Conservation (phyloP, 2,113 vertebrate genomes). For the Ammodytes dubius region DNA sequence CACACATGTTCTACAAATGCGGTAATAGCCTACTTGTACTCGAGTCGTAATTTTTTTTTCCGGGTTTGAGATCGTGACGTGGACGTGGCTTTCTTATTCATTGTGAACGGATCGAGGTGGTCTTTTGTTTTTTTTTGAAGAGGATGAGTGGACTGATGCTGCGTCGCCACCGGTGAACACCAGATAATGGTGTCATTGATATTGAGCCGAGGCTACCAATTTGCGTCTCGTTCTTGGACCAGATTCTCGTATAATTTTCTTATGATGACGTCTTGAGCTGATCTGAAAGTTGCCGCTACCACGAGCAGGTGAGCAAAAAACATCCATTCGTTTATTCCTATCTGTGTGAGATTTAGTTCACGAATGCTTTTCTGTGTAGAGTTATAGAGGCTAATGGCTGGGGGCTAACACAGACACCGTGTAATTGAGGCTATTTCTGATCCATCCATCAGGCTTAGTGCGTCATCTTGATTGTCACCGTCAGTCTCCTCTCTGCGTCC, state of each 20-base stretch:
- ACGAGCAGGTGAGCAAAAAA: constrained; percentile 65
- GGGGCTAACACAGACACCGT: constrained; percentile 16
- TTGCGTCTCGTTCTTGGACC: constrained; percentile 44
- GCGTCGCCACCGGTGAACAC: constrained; percentile 70
- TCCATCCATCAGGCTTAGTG: constrained; percentile 72
- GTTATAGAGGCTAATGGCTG: constrained; percentile 34
- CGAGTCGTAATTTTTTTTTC: background rate
- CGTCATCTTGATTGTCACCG: constrained; percentile 70
- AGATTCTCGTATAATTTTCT: constrained; percentile 31
- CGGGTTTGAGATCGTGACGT: background rate
- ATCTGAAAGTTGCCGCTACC: constrained; percentile 45
- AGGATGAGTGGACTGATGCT: constrained; percentile 52
- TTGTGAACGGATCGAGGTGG: constrained; percentile 43
- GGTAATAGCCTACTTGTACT: background rate
- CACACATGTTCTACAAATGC: constrained; percentile 33
- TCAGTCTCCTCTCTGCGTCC: constrained; percentile 57
- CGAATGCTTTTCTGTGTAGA: background rate
- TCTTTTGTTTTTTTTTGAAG: constrained; percentile 53
- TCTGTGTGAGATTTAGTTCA: constrained; percentile 7
- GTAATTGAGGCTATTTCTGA: constrained; percentile 58
- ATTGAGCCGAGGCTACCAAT: constrained; percentile 33
- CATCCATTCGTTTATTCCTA: background rate
- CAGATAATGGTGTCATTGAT: constrained; percentile 66
- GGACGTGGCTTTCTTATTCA: constrained; percentile 8
- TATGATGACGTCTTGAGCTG: constrained; percentile 30